Percentiles rank a stretch among this genome's conserved stretches.
phyloP scores from a whole-genome alignment of 1,140 invertebrate genomes.

The Trichoplusia ni region DNA sequence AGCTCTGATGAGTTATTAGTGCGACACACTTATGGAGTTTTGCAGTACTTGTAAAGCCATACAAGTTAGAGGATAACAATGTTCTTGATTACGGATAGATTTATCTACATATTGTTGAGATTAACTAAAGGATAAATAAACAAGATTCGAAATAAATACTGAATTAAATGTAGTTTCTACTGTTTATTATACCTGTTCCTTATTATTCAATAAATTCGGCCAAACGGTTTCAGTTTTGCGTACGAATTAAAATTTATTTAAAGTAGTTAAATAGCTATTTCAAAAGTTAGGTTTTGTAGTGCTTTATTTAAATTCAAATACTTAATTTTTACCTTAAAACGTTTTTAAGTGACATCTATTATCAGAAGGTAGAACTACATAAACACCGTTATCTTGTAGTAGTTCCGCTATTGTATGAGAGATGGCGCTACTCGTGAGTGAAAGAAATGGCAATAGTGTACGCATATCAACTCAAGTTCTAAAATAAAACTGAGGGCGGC shows the following conservation, averaged over 20 bases:
- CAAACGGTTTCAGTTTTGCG: too few relatives aligned
- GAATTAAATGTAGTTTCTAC: too few relatives aligned
- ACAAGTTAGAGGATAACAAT: too few relatives aligned
- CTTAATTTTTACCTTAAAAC: background rate
- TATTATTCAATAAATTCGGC: too few relatives aligned
- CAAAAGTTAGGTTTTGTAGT: background rate
- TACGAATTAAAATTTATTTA: background rate
- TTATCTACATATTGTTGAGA: too few relatives aligned
- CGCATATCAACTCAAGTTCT: background rate
- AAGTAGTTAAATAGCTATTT: background rate
- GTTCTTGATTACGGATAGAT: too few relatives aligned
- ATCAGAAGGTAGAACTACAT: background rate
- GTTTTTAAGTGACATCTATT: background rate
- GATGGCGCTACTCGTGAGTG: background rate
- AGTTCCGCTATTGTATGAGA: background rate
- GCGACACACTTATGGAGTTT: too few relatives aligned
- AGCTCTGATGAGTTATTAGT: too few relatives aligned
- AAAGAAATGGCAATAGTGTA: background rate
- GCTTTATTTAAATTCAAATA: background rate
- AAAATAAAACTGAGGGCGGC: background rate
- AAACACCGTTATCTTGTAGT: background rate
- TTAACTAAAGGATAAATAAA: too few relatives aligned
- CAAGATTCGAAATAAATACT: too few relatives aligned
- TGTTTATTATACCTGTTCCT: too few relatives aligned
- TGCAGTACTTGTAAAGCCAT: too few relatives aligned